Evolutionary conservation across 2,888 invertebrate genomes (phyloP).

Genomic region (Heliconius ismenius): DNA sequence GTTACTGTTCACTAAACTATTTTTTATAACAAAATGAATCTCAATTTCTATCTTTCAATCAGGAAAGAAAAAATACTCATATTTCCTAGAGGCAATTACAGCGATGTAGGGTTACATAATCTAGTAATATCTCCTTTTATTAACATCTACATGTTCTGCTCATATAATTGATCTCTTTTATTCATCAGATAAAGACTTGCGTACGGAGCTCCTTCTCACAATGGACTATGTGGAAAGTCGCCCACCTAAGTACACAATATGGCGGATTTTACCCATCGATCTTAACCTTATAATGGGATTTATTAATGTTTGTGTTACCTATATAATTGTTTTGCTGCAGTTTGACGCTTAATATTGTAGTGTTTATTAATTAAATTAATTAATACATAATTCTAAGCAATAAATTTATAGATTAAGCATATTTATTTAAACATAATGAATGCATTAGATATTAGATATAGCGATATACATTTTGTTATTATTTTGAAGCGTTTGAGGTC

Average conservation of each 20-base stretch:
- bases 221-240: conserved; percentile 15
- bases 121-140: neutral
- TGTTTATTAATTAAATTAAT: neutral
- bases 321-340: conserved; percentile 20
- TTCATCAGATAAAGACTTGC: conserved; percentile 20
- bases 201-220: conserved; percentile 16
- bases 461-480: no score
- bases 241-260: conserved; percentile 21
- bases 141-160: neutral
- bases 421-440: no score
- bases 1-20: no score
- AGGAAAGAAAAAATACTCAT: no score
- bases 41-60: no score
- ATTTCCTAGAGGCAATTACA: no score
- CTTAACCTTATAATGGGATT: conserved; percentile 12
- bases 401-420: no score
- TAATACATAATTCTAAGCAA: no score
- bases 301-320: conserved; percentile 23
- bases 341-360: neutral
- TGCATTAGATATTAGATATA: no score
- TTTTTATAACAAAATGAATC: no score
- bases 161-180: neutral
- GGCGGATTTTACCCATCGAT: conserved; percentile 10
- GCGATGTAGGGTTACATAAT: no score
- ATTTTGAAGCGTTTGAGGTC: no score